Evolutionary conservation across 2,113 vertebrate species (phyloP).

Genomic region (Apteryx mantelli): DNA sequence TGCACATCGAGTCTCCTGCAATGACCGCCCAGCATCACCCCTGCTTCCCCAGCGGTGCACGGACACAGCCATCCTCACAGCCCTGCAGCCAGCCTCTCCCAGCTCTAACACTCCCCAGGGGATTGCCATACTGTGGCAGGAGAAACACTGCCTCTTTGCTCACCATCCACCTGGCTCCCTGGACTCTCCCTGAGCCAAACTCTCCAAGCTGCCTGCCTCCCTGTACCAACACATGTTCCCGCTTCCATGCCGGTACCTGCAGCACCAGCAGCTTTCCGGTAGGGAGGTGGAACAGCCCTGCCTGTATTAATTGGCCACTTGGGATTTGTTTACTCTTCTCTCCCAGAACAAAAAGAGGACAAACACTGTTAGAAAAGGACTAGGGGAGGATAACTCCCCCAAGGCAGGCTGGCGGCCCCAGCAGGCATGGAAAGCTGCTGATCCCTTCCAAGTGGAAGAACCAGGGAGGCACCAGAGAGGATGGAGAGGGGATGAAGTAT

Average conservation of each 20-base stretch:
- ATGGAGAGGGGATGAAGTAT: neutral
- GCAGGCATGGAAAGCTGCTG: neutral
- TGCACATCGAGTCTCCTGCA: too few relatives aligned
- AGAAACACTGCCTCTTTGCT: neutral
- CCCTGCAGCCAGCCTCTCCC: too few relatives aligned
- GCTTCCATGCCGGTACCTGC: neutral
- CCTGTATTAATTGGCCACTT: neutral
- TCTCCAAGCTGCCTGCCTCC: neutral
- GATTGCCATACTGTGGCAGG: neutral
- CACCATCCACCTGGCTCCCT: neutral
- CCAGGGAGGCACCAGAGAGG: neutral
- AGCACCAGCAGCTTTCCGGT: neutral
- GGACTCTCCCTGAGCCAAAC: neutral
- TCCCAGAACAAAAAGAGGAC: neutral
- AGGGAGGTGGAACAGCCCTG: neutral
- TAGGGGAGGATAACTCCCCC: neutral
- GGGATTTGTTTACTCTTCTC: neutral
- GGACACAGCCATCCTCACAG: neutral
- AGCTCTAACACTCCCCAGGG: too few relatives aligned
- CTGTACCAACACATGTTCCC: neutral
- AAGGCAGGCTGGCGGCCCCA: neutral
- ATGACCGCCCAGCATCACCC: too few relatives aligned
- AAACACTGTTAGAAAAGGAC: too few relatives aligned
- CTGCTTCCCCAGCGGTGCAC: too few relatives aligned
- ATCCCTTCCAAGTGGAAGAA: neutral